Base-by-base conservation (phyloP, 2,888 invertebrate genomes). In the Baronia brevicornis region DNA sequence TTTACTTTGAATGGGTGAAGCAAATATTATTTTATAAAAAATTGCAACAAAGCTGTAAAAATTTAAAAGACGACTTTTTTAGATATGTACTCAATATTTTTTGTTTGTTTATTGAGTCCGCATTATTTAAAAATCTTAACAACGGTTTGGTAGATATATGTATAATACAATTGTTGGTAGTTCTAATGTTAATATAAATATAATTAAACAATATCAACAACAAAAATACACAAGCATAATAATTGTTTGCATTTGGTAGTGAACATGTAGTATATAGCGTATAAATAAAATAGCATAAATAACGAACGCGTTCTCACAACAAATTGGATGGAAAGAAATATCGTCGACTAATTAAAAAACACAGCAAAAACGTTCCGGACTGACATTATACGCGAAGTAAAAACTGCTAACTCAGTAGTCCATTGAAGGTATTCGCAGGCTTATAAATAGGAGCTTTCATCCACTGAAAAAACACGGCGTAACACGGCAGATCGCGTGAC, bases 391-490 rank as follows among this genome's bases (percentile, higher is more conserved):
- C 46, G 44, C 47, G 48, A 41, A 43, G 63, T 53, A 77, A 77
- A 78, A 79, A 75, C 54, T 58, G 55, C 51, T 43, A 49, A 56
- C 48, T 48, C 71, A 70, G 60, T 68, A 64, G 70, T 66, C 73
- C 78, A 72, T 75, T 71, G 70, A 72, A 78, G 70, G 61, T 68
- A 72, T 77, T 71, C 61, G 53, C 56, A 46, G 40, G 56, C 49
- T 72, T 70, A 67, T 68, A 72, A 77, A 71, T 67, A 64, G 68
- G 60, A 59, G 72, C 68, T 73, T 78, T 75, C 77, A 68, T 71
- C 53, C 43, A 58, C 63, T 71, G 67, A 77, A 79, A 78, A 79
- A 77, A 77, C 60, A 56, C 53, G 44, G 43, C 38, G 39, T 43
- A 46, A 50, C 75, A 77, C 74, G 79, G 61, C 54, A 78, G 57